These are phyloP conservation scores for Ammodytes dubius DNA, from an alignment of 2,113 vertebrate genomes.

Conservation along the genomic window DNA sequence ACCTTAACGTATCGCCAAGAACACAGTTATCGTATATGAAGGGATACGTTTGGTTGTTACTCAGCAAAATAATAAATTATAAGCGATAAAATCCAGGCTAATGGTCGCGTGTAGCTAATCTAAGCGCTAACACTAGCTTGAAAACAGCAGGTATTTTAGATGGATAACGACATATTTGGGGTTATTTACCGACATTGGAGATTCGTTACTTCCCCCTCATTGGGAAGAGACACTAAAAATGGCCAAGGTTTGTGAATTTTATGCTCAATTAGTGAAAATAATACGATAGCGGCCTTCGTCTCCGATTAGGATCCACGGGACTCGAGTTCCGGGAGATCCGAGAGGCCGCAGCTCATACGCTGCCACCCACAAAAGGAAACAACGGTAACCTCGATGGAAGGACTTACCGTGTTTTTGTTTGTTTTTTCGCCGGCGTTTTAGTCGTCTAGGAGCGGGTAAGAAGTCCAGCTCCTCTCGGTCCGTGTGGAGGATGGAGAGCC, in stretches of 20 bases:
- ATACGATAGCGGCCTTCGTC: constrained; percentile 50
- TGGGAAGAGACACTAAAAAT: rapidly evolving
- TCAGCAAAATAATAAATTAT: background rate
- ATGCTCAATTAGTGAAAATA: background rate
- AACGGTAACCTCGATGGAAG: constrained; percentile 5
- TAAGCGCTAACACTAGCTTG: background rate
- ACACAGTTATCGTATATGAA: too few species aligned
- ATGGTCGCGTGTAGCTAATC: constrained; percentile 47
- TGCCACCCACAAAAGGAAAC: constrained; percentile 56
- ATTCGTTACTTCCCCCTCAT: too few species aligned
- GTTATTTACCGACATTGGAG: background rate
- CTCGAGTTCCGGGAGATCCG: constrained; percentile 81
- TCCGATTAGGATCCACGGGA: constrained; percentile 41
- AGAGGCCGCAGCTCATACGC: constrained; percentile 73
- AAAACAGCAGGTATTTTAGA: background rate
- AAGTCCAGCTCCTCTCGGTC: background rate
- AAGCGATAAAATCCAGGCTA: background rate
- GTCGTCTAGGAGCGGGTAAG: background rate
- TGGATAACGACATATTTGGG: background rate
- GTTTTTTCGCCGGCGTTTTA: constrained; percentile 36
- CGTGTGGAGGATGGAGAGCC: background rate
- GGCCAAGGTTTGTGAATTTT: rapidly evolving
- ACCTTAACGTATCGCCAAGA: rapidly evolving
- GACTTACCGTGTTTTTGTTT: constrained; percentile 4
- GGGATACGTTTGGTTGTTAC: background rate